A percentile compares a stretch with the other conserved stretches of the same genome.
Evolutionary conservation across 2,888 invertebrate species (phyloP).

Genomic region (Rhogogaster chlorosoma): DNA sequence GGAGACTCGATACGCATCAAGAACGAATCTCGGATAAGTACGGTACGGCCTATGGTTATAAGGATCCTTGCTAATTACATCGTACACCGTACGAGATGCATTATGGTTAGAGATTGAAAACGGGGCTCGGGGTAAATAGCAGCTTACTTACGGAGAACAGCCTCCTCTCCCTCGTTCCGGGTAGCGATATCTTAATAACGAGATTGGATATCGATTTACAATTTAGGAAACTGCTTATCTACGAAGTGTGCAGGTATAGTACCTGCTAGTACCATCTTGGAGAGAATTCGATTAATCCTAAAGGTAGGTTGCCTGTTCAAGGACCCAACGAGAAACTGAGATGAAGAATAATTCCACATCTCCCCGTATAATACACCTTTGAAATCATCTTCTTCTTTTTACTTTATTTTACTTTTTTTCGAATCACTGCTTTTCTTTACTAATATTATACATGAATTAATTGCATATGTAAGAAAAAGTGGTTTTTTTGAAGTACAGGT

Average conservation of each 20-base stretch:
- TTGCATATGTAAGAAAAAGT: neutral
- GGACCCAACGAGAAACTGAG: neutral
- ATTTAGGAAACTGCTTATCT: slow-evolving; percentile 49
- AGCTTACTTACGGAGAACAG: slow-evolving; percentile 39
- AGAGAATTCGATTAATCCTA: slow-evolving; percentile 48
- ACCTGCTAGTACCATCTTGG: slow-evolving; percentile 30
- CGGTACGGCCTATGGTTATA: slow-evolving; percentile 9
- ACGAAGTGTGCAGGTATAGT: slow-evolving; percentile 27
- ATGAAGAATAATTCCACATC: neutral
- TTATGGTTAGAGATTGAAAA: slow-evolving; percentile 46
- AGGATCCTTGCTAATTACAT: slow-evolving; percentile 34
- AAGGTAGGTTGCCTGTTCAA: slow-evolving; percentile 18
- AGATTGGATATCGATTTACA: slow-evolving; percentile 50
- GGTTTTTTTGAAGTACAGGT: neutral
- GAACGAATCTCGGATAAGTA: slow-evolving; percentile 26
- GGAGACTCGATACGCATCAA: neutral
- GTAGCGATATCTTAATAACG: slow-evolving; percentile 47
- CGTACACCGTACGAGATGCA: slow-evolving; percentile 38
- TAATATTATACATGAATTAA: neutral
- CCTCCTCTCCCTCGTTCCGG: neutral
- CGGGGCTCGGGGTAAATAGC: slow-evolving; percentile 38
- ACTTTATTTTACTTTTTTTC: neutral
- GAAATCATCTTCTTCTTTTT: neutral
- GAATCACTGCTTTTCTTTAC: too few relatives aligned
- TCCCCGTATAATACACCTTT: neutral